Conservation (phyloP, 2,888 invertebrate genomes). For the Cynaeus angustus region DNA sequence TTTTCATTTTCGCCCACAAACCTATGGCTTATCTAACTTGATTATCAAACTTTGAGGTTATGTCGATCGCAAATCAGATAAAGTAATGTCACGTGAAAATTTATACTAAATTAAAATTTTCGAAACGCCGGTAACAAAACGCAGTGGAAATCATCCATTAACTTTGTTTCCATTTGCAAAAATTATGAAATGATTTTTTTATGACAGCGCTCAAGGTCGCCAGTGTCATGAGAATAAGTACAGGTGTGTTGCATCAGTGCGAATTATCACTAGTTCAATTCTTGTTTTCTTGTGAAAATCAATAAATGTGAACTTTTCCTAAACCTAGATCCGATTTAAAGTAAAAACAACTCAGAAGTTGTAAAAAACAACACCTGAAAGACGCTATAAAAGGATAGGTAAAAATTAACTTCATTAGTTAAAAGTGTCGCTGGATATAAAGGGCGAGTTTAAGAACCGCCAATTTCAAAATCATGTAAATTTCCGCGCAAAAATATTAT, state of each 20-base stretch:
- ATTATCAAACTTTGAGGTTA: slow-evolving; percentile 20
- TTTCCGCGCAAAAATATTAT: not conserved
- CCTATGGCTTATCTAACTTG: slow-evolving; percentile 3
- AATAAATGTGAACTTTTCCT: too few relatives aligned
- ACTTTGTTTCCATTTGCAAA: not conserved
- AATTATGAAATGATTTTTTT: not conserved
- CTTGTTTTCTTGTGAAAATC: too few relatives aligned
- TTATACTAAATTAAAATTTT: not conserved
- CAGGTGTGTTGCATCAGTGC: slow-evolving; percentile 7
- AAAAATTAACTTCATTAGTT: too few relatives aligned
- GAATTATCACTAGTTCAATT: not conserved
- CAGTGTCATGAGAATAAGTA: not conserved
- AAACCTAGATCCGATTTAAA: too few relatives aligned
- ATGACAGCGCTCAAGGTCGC: not conserved
- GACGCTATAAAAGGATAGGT: too few relatives aligned
- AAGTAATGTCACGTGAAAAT: not conserved
- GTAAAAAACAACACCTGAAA: too few relatives aligned
- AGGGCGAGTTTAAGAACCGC: not conserved
- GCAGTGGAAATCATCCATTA: not conserved
- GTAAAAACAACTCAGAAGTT: too few relatives aligned
- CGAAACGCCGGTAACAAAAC: not conserved
- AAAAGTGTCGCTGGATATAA: too few relatives aligned
- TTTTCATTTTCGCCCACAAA: slow-evolving; percentile 10
- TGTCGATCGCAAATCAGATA: slow-evolving; percentile 1
- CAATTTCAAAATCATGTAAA: too few relatives aligned